Conservation (phyloP, 2,113 vertebrate species). For the Limanda limanda region DNA sequence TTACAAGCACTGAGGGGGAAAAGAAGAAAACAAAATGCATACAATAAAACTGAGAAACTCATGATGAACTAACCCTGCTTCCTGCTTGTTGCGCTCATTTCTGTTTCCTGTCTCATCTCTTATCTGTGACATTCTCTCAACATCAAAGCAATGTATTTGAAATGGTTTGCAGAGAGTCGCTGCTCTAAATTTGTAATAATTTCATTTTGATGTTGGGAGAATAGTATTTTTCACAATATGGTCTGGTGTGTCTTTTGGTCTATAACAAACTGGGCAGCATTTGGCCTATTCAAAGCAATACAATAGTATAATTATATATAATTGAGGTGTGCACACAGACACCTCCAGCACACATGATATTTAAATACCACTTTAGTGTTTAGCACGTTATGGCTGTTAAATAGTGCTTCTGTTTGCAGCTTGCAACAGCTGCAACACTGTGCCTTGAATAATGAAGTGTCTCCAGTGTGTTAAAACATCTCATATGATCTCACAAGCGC, state of each 20-base stretch:
- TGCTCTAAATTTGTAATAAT: background rate
- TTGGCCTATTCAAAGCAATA: conserved; percentile 61
- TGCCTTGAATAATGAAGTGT: conserved; percentile 67
- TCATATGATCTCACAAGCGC: conserved; percentile 25
- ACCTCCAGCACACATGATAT: conserved; percentile 13
- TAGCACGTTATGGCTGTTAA: background rate
- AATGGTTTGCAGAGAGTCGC: background rate
- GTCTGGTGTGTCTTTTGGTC: conserved; percentile 29
- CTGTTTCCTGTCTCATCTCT: conserved; percentile 51
- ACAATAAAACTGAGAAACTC: conserved; percentile 81
- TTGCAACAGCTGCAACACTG: conserved; percentile 14
- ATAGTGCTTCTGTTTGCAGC: conserved; percentile 13
- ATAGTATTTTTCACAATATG: conserved; percentile 36
- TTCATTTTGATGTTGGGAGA: conserved; percentile 53
- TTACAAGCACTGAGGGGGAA: conserved; percentile 78
- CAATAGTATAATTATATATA: background rate
- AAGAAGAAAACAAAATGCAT: conserved; percentile 76
- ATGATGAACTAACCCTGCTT: conserved; percentile 76
- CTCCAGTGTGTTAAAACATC: conserved; percentile 42
- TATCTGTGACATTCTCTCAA: conserved; percentile 47
- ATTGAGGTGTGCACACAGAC: background rate
- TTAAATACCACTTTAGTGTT: conserved; percentile 9
- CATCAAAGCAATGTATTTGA: conserved; percentile 25
- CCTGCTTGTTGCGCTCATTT: conserved; percentile 67
- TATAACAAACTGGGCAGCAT: conserved; percentile 23